Percentiles rank a stretch among this genome's conserved stretches.
These are phyloP conservation scores for Halichoeres trimaculatus DNA, from an alignment of 2,113 vertebrate genomes.

Conservation along the genomic window DNA sequence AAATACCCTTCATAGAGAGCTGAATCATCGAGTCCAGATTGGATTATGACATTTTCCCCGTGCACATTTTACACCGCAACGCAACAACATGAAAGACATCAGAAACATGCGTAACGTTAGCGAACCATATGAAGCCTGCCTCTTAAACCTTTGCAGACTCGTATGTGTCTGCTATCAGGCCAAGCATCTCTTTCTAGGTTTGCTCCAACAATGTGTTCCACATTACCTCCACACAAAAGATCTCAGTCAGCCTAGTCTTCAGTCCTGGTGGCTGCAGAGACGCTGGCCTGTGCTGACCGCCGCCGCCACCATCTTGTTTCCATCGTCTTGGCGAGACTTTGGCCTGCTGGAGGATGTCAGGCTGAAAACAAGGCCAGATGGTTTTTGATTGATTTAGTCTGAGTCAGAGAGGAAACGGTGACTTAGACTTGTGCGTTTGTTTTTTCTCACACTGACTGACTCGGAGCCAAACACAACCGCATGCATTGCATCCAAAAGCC, in stretches of 20 bases:
- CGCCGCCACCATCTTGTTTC: constrained; percentile 13
- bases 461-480: background rate
- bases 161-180: constrained; percentile 2
- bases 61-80: background rate
- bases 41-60: background rate
- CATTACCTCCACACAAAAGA: constrained; percentile 40
- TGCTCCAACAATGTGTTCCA: constrained; percentile 30
- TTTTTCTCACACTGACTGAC: background rate
- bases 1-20: background rate
- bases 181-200: constrained; percentile 3
- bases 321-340: constrained; percentile 1
- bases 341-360: background rate
- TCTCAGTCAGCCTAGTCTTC: background rate
- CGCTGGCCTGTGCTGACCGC: background rate
- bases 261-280: constrained; percentile 5
- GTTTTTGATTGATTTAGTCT: constrained; percentile 8
- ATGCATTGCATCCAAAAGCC: background rate
- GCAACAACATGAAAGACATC: background rate
- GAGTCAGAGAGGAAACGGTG: constrained; percentile 3
- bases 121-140: background rate
- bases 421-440: background rate
- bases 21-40: background rate
- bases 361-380: constrained; percentile 14
- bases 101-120: background rate
- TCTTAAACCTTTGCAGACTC: constrained; percentile 2